phyloP scores from a whole-genome alignment of 2,888 invertebrate genomes.

The Limnephilus auricula region DNA sequence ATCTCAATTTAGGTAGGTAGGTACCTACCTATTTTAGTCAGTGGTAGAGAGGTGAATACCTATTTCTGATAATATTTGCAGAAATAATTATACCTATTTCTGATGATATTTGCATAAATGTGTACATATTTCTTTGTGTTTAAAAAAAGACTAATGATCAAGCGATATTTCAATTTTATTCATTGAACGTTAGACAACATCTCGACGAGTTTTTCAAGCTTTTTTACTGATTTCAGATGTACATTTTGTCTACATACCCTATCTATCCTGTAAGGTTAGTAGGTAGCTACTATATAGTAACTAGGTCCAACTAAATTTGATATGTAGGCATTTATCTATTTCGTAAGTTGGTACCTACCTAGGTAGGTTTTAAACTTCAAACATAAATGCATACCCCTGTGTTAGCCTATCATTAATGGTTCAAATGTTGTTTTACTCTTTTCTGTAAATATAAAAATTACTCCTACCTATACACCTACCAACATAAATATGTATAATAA shows the following conservation, averaged over 20 bases:
- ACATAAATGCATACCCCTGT: not conserved
- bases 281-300: too few relatives aligned
- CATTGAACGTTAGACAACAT: not conserved
- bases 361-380: not conserved
- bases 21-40: conserved; percentile 6
- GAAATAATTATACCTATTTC: not conserved
- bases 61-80: too few relatives aligned
- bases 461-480: too few relatives aligned
- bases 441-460: not conserved
- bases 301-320: too few relatives aligned
- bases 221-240: not conserved
- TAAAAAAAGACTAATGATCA: not conserved
- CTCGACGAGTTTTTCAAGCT: not conserved
- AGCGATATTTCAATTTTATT: not conserved
- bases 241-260: not conserved
- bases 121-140: not conserved
- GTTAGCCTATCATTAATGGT: not conserved
- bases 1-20: not conserved
- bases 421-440: not conserved
- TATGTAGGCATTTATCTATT: too few relatives aligned
- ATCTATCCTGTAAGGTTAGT: too few relatives aligned
- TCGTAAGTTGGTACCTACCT: too few relatives aligned
- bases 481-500: not conserved
- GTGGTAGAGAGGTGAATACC: not conserved
- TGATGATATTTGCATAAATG: too few relatives aligned